These are phyloP conservation scores for Busseola fusca DNA, from an alignment of 2,888 invertebrate species.

Conservation along the genomic window DNA sequence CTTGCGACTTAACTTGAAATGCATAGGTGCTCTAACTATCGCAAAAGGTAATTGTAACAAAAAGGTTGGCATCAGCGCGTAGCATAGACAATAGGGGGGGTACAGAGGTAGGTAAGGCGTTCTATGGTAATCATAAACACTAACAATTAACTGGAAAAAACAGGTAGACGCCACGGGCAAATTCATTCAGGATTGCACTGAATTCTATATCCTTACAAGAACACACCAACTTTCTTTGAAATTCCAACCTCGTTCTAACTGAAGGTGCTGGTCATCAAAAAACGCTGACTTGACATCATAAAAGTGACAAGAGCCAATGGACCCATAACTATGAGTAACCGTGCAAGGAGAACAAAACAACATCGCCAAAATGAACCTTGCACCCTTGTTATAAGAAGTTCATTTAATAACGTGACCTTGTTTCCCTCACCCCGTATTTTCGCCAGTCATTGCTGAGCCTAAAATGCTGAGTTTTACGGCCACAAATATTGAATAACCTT, in stretches of 20 bases:
- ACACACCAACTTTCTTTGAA: neutral
- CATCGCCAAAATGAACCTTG: constrained; percentile 42
- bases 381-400: constrained; percentile 3
- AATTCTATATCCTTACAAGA: neutral
- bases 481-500: constrained; percentile 57
- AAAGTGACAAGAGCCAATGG: constrained; percentile 57
- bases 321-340: constrained; percentile 49
- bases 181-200: neutral
- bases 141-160: neutral
- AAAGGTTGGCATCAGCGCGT: too few relatives aligned
- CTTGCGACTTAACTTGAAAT: constrained; percentile 18
- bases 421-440: constrained; percentile 41
- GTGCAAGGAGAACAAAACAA: constrained; percentile 33
- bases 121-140: neutral
- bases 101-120: neutral
- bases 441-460: constrained; percentile 40
- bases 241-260: constrained; percentile 7
- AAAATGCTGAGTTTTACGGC: constrained; percentile 50
- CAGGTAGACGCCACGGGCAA: neutral
- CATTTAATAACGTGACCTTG: constrained; percentile 38
- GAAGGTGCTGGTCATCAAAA: constrained; percentile 31
- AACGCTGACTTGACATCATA: constrained; percentile 51
- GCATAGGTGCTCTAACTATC: neutral
- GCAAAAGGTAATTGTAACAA: neutral
- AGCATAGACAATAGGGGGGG: too few relatives aligned